Evolutionary conservation across 2,113 vertebrate species (phyloP), one percentile per base, ranked within the genome.

Genomic region (Mirounga angustirostris): DNA sequence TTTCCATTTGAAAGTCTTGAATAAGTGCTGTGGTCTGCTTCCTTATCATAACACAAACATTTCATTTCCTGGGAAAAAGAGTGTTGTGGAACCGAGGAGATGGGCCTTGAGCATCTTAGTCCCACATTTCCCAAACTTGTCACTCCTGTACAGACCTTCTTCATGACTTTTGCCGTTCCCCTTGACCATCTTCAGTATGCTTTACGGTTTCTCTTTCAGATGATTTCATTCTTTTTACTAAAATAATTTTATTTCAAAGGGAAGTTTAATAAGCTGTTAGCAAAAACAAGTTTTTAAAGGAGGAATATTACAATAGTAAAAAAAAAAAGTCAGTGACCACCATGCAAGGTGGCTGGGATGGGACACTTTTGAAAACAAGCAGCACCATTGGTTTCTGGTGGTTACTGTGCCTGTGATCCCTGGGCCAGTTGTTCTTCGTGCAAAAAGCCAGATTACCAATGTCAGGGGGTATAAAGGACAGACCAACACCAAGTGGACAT

Each of bases 1-100:
- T 30, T 36, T 96, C 85, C 40, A 74, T 59, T 95, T 40, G 78
- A 46, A 83, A 89, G 24, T 91, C 65, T 90, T 92, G 6, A 69
- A 33, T 85, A 78, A 95, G 69, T 58, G 26, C 50, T 56, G 1
- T 76, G 61, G 54, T 69, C 74, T 40, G 36, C 81, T 63, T 85
- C 50, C n/a, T 92, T 52, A 50, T 43, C 15, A 11, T 33, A 86
- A 69, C 50, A 74, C 14, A 87, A 56, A 93, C 28, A 89, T 40
- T 73, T 91, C 69, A 74, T 76, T 87, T 79, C 65, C 59, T 13
- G 52, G 52, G 81, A 10, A 52, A 73, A 80, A 85, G 59, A 52
- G 40, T 63, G 3, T 33, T 11, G 9, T 4, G 58, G 46, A 61
- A 3, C 73, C 9, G 14, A 59, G 71, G 50, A 15, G 26, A 40